phyloP scores from a whole-genome alignment of 2,113 vertebrate species.

The Pan troglodytes region DNA sequence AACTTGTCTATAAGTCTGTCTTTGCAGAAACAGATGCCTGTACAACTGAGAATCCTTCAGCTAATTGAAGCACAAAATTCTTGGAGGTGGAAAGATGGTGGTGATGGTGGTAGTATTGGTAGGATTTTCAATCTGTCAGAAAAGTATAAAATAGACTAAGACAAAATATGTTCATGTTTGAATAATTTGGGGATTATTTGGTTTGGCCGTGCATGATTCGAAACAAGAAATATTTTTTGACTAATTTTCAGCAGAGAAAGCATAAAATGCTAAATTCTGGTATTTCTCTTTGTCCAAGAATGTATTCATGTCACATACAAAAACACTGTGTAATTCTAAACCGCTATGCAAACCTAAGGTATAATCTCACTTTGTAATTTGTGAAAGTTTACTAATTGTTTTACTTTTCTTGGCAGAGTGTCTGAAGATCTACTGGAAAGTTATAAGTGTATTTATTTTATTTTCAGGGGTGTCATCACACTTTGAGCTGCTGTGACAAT shows the following conservation, averaged over 20 bases:
- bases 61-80: neutral
- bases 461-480: slow-evolving; percentile 81
- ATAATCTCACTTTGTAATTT: slow-evolving; percentile 21
- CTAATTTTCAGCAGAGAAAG: neutral
- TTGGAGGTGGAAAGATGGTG: neutral
- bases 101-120: neutral
- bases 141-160: neutral
- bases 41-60: neutral
- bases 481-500: slow-evolving; percentile 84
- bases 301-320: neutral
- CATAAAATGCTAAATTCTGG: neutral
- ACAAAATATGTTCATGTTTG: neutral
- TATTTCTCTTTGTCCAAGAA: slow-evolving; percentile 27
- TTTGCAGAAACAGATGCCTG: slow-evolving; percentile 24
- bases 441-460: slow-evolving; percentile 79
- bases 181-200: neutral
- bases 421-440: slow-evolving; percentile 67
- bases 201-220: neutral
- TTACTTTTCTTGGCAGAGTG: slow-evolving; percentile 16
- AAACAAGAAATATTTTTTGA: slow-evolving; percentile 32
- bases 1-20: neutral
- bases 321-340: neutral
- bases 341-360: neutral
- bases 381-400: slow-evolving; percentile 32
- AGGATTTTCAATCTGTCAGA: neutral